Evolutionary conservation across 2,888 invertebrate species (phyloP).

Genomic region (Achlya flavicornis): DNA sequence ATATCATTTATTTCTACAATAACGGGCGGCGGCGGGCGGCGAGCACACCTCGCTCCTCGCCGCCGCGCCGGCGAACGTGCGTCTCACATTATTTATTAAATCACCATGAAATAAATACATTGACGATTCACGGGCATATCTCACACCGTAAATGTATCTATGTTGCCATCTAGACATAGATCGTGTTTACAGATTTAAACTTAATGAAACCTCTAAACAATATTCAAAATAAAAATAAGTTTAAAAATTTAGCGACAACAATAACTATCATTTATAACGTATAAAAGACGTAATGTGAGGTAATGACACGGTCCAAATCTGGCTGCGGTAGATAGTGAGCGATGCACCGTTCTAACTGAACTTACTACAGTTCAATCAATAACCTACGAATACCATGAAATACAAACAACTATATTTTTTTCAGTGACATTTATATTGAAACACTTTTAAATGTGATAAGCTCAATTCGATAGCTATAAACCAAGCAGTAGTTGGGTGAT

Average conservation of each 20-base stretch:
- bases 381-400: conserved; percentile 15
- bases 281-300: conserved; percentile 76
- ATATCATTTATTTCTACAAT: conserved; percentile 83
- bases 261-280: conserved; percentile 71
- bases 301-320: conserved; percentile 74
- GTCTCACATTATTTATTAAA: conserved; percentile 77
- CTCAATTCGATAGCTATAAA: conserved; percentile 17
- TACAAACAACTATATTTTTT: conserved; percentile 9
- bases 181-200: conserved; percentile 63
- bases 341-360: conserved; percentile 67
- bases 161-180: conserved; percentile 72
- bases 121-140: conserved; percentile 61
- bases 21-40: conserved; percentile 64
- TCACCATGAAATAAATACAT: conserved; percentile 76
- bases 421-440: background rate
- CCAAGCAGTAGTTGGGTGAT: conserved; percentile 38
- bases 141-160: conserved; percentile 68
- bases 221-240: conserved; percentile 69
- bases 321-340: conserved; percentile 50
- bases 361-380: conserved; percentile 18
- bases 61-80: conserved; percentile 65
- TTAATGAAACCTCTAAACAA: conserved; percentile 71
- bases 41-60: conserved; percentile 33
- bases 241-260: conserved; percentile 76
- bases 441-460: background rate